These are phyloP conservation scores for Gallinago nigripennis DNA, from an alignment of 2,797 vertebrate genomes.

Conservation along the genomic window DNA sequence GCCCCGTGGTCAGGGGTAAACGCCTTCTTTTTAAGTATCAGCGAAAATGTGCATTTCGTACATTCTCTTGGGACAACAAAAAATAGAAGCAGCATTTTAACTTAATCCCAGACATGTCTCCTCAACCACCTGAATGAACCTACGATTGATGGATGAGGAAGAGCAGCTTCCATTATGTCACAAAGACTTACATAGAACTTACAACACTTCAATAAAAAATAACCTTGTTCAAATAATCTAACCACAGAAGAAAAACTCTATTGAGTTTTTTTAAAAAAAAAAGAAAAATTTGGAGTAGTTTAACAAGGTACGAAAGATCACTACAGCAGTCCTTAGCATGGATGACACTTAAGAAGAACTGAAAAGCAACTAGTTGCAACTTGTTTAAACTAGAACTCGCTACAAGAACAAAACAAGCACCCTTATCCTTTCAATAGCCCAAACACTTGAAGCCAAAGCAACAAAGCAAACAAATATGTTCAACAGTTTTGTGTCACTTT, in stretches of 20 bases:
- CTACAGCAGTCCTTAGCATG: background rate
- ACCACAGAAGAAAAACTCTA: background rate
- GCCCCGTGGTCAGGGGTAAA: background rate
- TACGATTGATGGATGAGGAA: background rate
- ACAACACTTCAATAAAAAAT: background rate
- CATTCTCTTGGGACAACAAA: background rate
- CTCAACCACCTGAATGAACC: background rate
- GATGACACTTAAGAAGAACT: background rate
- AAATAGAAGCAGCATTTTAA: background rate
- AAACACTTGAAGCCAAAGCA: background rate
- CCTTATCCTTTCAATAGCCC: background rate
- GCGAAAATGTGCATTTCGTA: background rate
- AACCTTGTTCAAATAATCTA: no score
- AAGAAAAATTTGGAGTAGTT: background rate
- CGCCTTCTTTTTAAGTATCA: background rate
- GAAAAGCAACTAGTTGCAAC: background rate
- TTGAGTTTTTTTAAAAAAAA: background rate
- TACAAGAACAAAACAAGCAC: background rate
- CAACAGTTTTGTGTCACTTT: background rate
- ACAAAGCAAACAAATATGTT: background rate
- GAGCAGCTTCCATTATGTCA: background rate
- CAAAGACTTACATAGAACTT: background rate
- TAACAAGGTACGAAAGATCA: background rate
- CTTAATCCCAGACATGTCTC: background rate
- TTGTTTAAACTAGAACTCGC: constrained; percentile 19